Base-by-base conservation (phyloP, 2,797 vertebrate genomes). In the Acrossocheilus fasciatus region DNA sequence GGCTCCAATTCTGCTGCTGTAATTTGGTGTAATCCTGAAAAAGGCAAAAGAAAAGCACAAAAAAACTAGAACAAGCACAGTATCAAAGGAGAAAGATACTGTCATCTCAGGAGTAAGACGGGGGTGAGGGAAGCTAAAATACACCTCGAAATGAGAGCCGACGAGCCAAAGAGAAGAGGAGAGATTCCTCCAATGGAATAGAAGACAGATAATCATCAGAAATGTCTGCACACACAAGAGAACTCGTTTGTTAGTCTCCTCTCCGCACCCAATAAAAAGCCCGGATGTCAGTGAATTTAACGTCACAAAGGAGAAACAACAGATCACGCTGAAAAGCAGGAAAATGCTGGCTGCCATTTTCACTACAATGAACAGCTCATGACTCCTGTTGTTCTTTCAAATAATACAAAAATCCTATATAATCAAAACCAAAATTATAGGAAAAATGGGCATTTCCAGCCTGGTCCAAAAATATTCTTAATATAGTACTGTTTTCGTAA, bases 191-290 rank as follows among this genome's bases (percentile, higher is more conserved):
- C 87, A 89, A 82, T 89, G 82, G 81, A 88, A 83, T 54, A 62
- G 85, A 85, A 47, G 87, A 81, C 72, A 91, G 93, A 96, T 95
- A 95, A 93, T 90, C 92, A 95, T 95, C 95, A 95, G 93, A 94
- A 94, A 96, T 95, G 95, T 95, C 93, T 92, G 93, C 86, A 87
- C 87, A 93, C 91, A 91, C 92, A 87, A 86, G 87, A 92, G 91
- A 95, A 92, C 94, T 93, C 94, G 93, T 95, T 95, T 95, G 93
- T 94, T 94, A 89, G 39, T 79, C 77, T 85, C 90, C 90, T 79
- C 77, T 85, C 90, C 88, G 91, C 93, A 92, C 92, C 94, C 94
- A 94, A 91, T 92, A 92, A 88, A 88, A 92, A 80, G 68, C 90
- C 88, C 81, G 88, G 91, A 90, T 92, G 93, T 92, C 85, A 90